Conservation (phyloP, 2,888 invertebrate species). For the Amphipyra berbera region DNA sequence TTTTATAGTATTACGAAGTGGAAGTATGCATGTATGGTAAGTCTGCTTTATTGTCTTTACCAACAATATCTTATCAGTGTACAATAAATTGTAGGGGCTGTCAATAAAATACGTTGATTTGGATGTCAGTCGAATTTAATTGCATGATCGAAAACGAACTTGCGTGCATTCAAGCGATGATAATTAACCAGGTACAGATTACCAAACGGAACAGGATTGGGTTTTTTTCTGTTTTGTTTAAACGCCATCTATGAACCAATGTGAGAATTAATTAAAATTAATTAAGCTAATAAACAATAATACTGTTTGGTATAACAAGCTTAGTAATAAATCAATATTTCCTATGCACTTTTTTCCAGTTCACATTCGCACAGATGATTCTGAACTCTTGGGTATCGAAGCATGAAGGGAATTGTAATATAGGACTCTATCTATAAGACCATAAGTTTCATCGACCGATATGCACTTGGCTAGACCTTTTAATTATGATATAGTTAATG, state of each 20-base stretch:
- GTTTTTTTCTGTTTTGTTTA: slow-evolving; percentile 34
- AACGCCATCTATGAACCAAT: slow-evolving; percentile 45
- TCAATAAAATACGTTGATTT: slow-evolving; percentile 42
- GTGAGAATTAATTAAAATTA: slow-evolving; percentile 33
- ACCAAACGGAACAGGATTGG: slow-evolving; percentile 36
- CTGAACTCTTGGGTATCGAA: no score
- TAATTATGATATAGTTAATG: slow-evolving; percentile 25
- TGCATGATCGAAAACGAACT: slow-evolving; percentile 60
- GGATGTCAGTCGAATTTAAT: slow-evolving; percentile 54
- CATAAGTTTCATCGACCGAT: no score
- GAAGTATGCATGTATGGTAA: no score
- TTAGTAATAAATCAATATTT: slow-evolving; percentile 31
- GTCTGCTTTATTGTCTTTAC: no score
- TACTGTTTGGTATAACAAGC: slow-evolving; percentile 9
- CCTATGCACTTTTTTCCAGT: neutral
- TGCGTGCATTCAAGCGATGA: slow-evolving; percentile 53
- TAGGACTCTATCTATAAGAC: no score
- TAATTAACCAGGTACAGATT: slow-evolving; percentile 45
- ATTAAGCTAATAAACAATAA: slow-evolving; percentile 26
- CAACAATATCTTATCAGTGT: no score
- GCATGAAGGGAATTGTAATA: no score
- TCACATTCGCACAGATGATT: no score
- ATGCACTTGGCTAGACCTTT: neutral
- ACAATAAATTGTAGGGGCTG: slow-evolving; percentile 5
- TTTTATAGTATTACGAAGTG: no score